Percentiles rank a stretch among this genome's conserved stretches.
phyloP scores from a whole-genome alignment of 2,888 invertebrate species.

The Acrobasis repandana region DNA sequence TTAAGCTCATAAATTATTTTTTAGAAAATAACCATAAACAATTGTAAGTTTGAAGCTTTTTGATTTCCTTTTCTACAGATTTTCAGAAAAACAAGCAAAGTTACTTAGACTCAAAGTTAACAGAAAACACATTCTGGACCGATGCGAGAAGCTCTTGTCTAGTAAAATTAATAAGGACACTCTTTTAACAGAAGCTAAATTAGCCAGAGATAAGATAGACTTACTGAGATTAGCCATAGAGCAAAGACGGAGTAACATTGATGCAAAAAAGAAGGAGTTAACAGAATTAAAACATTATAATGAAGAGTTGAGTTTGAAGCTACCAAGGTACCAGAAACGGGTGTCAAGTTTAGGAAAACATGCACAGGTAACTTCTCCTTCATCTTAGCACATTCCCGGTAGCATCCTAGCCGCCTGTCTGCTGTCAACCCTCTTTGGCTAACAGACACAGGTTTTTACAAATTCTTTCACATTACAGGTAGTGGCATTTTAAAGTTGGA shows the following conservation, averaged over 20 bases:
- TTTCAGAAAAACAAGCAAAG: constrained; percentile 85
- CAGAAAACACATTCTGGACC: constrained; percentile 79
- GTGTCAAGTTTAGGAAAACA: constrained; percentile 64
- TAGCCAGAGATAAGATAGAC: constrained; percentile 68
- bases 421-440: no score
- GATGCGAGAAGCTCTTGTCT: constrained; percentile 72
- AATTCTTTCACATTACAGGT: no score
- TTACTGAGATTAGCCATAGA: constrained; percentile 71
- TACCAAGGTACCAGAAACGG: constrained; percentile 72
- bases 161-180: constrained; percentile 67
- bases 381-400: no score
- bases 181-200: constrained; percentile 66
- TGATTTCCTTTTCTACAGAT: constrained; percentile 63
- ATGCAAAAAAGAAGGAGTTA: constrained; percentile 56
- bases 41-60: no score
- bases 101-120: constrained; percentile 83
- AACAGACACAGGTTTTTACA: no score
- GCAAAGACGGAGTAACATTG: constrained; percentile 62
- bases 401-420: no score
- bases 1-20: no score
- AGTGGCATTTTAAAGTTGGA: no score
- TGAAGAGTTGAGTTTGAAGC: constrained; percentile 60
- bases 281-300: constrained; percentile 55
- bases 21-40: no score
- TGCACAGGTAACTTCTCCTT: constrained; percentile 34